These are phyloP conservation scores for Cyaniris semiargus DNA, from an alignment of 2,888 invertebrate species.

Conservation along the genomic window DNA sequence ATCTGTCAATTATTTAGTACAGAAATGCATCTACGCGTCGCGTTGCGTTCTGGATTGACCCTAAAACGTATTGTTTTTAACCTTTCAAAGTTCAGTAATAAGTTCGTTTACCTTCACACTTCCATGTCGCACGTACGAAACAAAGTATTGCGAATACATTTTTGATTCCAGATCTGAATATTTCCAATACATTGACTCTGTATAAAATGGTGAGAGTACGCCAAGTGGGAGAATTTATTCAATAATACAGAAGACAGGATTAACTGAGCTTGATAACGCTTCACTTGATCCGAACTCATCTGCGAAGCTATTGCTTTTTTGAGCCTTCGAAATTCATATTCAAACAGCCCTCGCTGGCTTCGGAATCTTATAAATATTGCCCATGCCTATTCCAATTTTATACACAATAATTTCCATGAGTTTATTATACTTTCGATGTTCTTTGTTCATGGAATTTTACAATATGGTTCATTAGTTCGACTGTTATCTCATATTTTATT, in stretches of 20 bases:
- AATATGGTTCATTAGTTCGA: neutral
- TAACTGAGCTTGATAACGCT: constrained; percentile 70
- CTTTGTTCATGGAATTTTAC: neutral
- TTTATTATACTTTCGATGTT: neutral
- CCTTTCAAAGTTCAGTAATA: neutral
- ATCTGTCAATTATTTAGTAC: too few species aligned
- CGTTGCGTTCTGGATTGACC: too few species aligned
- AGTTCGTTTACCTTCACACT: constrained; percentile 6
- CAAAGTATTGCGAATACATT: constrained; percentile 40
- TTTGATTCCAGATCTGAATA: constrained; percentile 50
- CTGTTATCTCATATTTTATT: neutral
- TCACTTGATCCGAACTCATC: constrained; percentile 65
- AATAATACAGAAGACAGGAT: constrained; percentile 72
- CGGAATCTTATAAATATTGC: constrained; percentile 43
- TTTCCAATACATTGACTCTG: constrained; percentile 62
- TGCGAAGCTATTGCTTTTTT: constrained; percentile 61
- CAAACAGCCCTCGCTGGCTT: constrained; percentile 48
- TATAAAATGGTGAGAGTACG: constrained; percentile 59
- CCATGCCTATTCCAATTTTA: constrained; percentile 47
- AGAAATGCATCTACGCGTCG: too few species aligned
- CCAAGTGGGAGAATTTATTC: constrained; percentile 66
- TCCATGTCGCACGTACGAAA: neutral
- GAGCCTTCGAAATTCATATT: constrained; percentile 58
- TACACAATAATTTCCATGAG: neutral
- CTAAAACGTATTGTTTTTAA: neutral